Percentiles rank a stretch among this genome's conserved stretches.
phyloP scores from a whole-genome alignment of 2,113 vertebrate genomes.

The Halichoerus grypus region DNA sequence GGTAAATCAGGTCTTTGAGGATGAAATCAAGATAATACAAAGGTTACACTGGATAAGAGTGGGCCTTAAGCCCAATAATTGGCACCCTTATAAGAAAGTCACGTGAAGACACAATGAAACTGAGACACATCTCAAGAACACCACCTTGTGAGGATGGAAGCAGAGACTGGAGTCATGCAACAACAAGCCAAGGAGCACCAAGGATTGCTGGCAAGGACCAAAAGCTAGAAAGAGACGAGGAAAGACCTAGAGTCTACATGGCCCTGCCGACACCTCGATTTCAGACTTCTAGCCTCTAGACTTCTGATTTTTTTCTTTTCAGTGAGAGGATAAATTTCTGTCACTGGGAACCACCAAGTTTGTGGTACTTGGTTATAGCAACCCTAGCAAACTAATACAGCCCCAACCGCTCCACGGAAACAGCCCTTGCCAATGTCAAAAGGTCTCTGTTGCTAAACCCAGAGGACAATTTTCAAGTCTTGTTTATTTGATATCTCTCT shows the following conservation, averaged over 20 bases:
- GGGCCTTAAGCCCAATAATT: not conserved
- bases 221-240: not conserved
- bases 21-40: not conserved
- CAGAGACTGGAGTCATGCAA: not conserved
- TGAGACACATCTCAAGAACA: not conserved
- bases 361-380: not conserved
- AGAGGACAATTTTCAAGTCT: not conserved
- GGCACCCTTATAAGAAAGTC: not conserved
- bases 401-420: not conserved
- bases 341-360: not conserved
- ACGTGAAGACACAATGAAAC: not conserved
- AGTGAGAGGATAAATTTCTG: not conserved
- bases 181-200: not conserved
- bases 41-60: not conserved
- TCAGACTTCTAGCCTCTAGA: not conserved
- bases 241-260: not conserved
- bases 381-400: not conserved
- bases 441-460: not conserved
- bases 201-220: not conserved
- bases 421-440: not conserved
- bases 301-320: not conserved
- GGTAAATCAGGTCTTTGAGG: not conserved
- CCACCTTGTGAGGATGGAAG: not conserved
- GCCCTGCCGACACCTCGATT: not conserved
- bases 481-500: not conserved